These are phyloP conservation scores for Osmerus eperlanus DNA, from an alignment of 2,113 vertebrate species.

Conservation along the genomic window DNA sequence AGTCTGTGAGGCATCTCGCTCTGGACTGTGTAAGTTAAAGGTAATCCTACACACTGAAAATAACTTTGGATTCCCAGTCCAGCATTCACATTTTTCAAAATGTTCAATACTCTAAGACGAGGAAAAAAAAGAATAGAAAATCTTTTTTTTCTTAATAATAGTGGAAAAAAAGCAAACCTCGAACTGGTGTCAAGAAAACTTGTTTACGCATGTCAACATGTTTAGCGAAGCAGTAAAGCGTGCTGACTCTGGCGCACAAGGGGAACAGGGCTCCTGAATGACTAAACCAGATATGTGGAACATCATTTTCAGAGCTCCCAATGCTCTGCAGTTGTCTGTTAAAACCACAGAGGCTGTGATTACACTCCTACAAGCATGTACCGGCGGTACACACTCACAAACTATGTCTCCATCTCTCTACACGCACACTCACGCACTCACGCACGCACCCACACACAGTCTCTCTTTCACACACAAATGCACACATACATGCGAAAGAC, in stretches of 20 bases:
- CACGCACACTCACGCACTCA: neutral
- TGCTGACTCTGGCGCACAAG: neutral
- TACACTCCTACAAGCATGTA: neutral
- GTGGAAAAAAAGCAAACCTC: neutral
- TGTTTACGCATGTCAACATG: conserved; percentile 8
- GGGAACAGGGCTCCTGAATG: conserved; percentile 18
- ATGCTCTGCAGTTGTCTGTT: neutral
- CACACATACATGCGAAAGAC: conserved; percentile 9
- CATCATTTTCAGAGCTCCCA: conserved; percentile 5
- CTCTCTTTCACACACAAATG: conserved; percentile 8
- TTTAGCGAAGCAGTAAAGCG: conserved; percentile 26
- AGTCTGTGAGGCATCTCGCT: conserved; percentile 63
- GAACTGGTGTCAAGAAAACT: conserved; percentile 6
- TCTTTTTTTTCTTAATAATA: neutral
- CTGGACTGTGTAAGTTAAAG: conserved; percentile 83
- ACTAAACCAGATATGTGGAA: conserved; percentile 50
- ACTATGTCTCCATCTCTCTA: neutral
- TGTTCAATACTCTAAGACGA: no score
- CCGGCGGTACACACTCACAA: neutral
- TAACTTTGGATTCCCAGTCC: neutral
- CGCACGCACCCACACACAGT: neutral
- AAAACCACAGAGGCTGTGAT: conserved; percentile 11
- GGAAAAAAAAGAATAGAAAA: neutral
- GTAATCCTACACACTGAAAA: conserved; percentile 20
- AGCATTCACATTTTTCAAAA: no score